These are phyloP conservation scores for Trichomycterus rosablanca DNA, from an alignment of 2,113 vertebrate species.

Conservation along the genomic window DNA sequence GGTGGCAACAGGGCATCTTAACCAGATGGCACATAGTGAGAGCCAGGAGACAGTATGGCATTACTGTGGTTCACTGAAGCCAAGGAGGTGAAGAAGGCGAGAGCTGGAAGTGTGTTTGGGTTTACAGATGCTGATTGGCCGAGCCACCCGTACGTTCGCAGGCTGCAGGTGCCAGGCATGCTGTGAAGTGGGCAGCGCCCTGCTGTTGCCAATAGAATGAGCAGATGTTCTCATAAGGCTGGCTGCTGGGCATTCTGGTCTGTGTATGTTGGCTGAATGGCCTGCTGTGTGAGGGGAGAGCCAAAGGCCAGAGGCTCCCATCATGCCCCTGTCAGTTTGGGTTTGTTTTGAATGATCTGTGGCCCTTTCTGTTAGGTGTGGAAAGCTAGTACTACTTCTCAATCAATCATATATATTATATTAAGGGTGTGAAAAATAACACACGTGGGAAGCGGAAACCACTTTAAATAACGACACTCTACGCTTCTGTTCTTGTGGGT, in stretches of 20 bases:
- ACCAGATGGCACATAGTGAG: conserved; percentile 37
- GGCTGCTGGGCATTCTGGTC: conserved; percentile 12
- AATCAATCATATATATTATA: too few relatives aligned
- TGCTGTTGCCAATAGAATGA: conserved; percentile 32
- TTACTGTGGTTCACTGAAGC: conserved; percentile 31
- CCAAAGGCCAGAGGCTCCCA: conserved; percentile 60
- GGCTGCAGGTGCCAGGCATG: conserved; percentile 22
- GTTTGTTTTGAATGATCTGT: conserved; percentile 64
- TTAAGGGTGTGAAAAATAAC: too few relatives aligned
- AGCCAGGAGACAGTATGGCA: conserved; percentile 30
- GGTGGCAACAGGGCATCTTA: conserved; percentile 21
- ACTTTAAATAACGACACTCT: too few relatives aligned
- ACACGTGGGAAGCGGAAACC: too few relatives aligned
- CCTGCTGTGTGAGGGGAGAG: conserved; percentile 54
- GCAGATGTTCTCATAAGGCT: conserved; percentile 39
- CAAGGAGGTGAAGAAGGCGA: conserved; percentile 24
- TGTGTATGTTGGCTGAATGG: conserved; percentile 48
- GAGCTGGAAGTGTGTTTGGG: conserved; percentile 9
- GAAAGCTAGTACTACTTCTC: neutral
- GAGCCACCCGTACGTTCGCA: conserved; percentile 33
- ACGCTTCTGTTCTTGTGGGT: too few relatives aligned
- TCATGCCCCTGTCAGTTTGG: conserved; percentile 61
- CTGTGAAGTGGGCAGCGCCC: conserved; percentile 28
- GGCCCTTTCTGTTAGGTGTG: conserved; percentile 38
- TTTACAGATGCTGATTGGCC: conserved; percentile 29